A percentile compares a stretch with the other conserved stretches of the same genome.
Evolutionary conservation across 2,888 invertebrate genomes (phyloP).

Genomic region (Loripinus fragilis): DNA sequence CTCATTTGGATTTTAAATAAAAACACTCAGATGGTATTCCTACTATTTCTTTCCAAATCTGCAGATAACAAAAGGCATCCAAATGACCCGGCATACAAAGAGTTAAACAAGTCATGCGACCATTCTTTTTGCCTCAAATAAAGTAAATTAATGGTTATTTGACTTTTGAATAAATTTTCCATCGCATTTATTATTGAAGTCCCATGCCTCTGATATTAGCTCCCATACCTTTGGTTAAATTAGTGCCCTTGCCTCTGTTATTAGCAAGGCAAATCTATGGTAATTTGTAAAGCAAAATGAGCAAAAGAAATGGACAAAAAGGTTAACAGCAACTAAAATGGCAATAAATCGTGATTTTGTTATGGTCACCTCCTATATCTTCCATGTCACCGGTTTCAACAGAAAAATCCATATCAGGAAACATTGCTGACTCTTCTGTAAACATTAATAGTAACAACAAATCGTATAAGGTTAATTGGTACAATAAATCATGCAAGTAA

Average conservation of each 20-base stretch:
- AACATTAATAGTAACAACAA: conserved; percentile 54
- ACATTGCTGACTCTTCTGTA: conserved; percentile 70
- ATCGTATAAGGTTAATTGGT: not conserved
- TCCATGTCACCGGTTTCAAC: conserved; percentile 52
- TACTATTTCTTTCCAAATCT: too few relatives aligned
- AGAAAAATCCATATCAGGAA: conserved; percentile 70
- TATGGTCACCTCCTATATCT: conserved; percentile 59
- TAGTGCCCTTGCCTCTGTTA: not conserved
- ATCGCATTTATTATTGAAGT: too few relatives aligned
- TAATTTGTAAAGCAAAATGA: conserved; percentile 8
- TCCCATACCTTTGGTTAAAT: too few relatives aligned
- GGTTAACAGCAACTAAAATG: conserved; percentile 20
- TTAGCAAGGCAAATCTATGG: not conserved
- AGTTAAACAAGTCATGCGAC: too few relatives aligned
- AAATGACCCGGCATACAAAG: too few relatives aligned
- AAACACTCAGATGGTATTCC: too few relatives aligned
- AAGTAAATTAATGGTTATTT: too few relatives aligned
- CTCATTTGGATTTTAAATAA: too few relatives aligned
- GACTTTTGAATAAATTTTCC: too few relatives aligned
- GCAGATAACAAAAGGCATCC: too few relatives aligned
- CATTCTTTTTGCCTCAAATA: too few relatives aligned
- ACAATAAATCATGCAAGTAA: not conserved
- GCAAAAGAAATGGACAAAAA: conserved; percentile 16
- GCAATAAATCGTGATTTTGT: conserved; percentile 7
- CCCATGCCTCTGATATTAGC: too few relatives aligned